Evolutionary conservation across 2,113 vertebrate genomes (phyloP), one percentile per base, ranked within the genome.

Genomic region (Chaetodon auriga): DNA sequence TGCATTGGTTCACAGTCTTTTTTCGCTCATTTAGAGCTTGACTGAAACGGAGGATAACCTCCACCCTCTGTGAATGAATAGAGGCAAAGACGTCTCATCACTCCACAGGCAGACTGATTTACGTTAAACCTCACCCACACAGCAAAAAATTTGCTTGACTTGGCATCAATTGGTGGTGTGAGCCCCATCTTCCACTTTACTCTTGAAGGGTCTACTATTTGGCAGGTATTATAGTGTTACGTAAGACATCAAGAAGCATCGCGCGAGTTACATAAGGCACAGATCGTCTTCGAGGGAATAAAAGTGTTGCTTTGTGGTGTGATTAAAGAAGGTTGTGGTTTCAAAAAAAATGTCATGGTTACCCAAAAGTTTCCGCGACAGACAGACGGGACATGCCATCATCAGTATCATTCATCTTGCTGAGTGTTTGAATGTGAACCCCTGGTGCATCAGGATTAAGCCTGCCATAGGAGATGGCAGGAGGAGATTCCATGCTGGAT

Each of bases 361-460:
- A 80, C 61, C 54, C 49, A 76, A 74, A 86, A 38, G 76, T 90
- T 94, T 93, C 89, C 83, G 85, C 87, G 87, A 90, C 80, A 82
- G 84, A 55, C 75, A 77, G 83, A 88, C 85, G 64, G 68, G 87
- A 86, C 41, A 19, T 68, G 82, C 88, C 70, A 77, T 91, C 84
- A 79, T 70, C 49, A 63, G 83, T 88, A 80, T 83, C 87, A 80
- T 93, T 90, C 81, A 84, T 94, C 88, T 90, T 60, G 48, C 68
- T 78, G 60, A 87, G 75, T 81, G 83, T 84, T 81, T 91, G 68
- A 84, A 87, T 88, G 74, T 81, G 81, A 91, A 90, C 91, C 86
- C 61, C 43, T 66, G 68, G 77, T 68, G 54, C 73, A 48, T 75
- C 68, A 60, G 87, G 90, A 93, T 93, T 89, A 85, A 82, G 81